Evolutionary conservation across 2,113 vertebrate species (phyloP), one percentile per base, ranked within the genome.

Genomic region (Phoxinus phoxinus): DNA sequence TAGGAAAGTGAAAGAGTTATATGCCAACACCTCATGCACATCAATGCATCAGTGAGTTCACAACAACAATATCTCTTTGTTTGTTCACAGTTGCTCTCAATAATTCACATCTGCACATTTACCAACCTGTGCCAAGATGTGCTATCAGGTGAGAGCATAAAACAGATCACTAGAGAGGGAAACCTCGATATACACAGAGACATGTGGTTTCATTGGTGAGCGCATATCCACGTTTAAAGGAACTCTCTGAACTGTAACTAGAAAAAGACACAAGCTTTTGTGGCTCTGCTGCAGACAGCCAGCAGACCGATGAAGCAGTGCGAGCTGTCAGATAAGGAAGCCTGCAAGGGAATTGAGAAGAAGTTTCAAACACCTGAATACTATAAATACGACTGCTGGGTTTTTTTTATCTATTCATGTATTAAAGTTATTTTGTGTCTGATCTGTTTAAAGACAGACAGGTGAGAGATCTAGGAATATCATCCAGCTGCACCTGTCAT

Each of bases 301-400:
- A 87, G 80, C 7, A 21, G 74, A 81, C 53, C 58, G 56, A 84
- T 77, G 41, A 59, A 44, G 85, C 72, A n/a, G 65, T 58, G 85
- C 73, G 80, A 82, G 72, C 81, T 67, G 78, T 48, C 65, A 84
- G 85, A 86, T 88, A 86, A 84, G 72, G 59, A 81, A 86, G 74
- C 59, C 59, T 81, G 6, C 58, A 27, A 67, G 48, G 41, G 46
- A 79, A 75, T 67, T 30, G 32, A 74, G 17, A 87, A 17, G 12
- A 78, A 21, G 35, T 74, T 87, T 76, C 27, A 77, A 67, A 78
- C 86, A 89, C 85, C 89, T 89, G 89, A 51, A 37, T 48, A 77
- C 78, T 72, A 81, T 69, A 85, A 87, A 83, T 83, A 83, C 9
- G 21, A 37, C 46, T 12, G 41, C 63, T 58, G 21, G 1, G n/a